Evolutionary conservation across 2,888 invertebrate species (phyloP).

Genomic region (Bombylius discolor): DNA sequence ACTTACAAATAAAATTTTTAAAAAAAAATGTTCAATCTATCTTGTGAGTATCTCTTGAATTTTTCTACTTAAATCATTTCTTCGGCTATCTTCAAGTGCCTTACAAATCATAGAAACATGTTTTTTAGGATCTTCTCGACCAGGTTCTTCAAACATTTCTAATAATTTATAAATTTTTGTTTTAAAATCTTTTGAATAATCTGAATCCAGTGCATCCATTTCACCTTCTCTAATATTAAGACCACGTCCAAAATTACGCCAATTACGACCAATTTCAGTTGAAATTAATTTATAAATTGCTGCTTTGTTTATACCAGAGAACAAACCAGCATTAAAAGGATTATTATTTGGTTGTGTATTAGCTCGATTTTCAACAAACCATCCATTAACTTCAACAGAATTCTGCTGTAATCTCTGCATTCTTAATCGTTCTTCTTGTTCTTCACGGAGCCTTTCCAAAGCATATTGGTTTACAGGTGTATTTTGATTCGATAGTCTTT

Average conservation of each 20-base stretch:
- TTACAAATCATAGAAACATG: slow-evolving; percentile 18
- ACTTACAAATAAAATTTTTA: no score
- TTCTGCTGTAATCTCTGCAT: background rate
- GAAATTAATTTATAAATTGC: slow-evolving; percentile 26
- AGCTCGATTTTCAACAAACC: no score
- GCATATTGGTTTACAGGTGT: background rate
- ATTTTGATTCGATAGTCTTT: no score
- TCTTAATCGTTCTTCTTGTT: background rate
- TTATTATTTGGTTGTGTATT: background rate
- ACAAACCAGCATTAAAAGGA: background rate
- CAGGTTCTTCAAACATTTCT: slow-evolving; percentile 27
- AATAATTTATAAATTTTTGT: slow-evolving; percentile 26
- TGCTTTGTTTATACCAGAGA: slow-evolving; percentile 4
- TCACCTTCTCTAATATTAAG: slow-evolving; percentile 22
- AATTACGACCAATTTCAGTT: slow-evolving; percentile 26
- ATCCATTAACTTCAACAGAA: no score
- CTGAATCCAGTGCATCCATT: slow-evolving; percentile 27
- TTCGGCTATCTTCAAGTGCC: slow-evolving; percentile 22
- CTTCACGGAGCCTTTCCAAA: background rate
- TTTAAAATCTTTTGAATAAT: slow-evolving; percentile 22
- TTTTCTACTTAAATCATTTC: slow-evolving; percentile 24
- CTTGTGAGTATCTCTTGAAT: slow-evolving; percentile 20
- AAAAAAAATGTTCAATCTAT: background rate
- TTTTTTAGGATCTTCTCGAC: slow-evolving; percentile 19
- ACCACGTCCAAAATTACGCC: slow-evolving; percentile 29